Conservation (phyloP, 2,888 invertebrate species). For the Epirrhoe alternata region DNA sequence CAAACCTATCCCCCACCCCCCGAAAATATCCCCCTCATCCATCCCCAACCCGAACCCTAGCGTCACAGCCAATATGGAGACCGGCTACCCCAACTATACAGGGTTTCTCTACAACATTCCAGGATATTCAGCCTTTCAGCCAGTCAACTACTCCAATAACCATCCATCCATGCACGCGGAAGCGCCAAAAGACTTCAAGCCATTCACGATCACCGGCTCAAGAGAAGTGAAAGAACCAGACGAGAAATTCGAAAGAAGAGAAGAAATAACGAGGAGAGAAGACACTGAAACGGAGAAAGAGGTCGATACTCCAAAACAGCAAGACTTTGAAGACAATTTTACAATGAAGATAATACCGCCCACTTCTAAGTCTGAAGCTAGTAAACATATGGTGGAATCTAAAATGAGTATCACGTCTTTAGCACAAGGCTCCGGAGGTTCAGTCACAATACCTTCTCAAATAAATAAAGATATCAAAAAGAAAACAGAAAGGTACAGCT, state of each 20-base stretch:
- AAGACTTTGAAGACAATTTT: constrained; percentile 75
- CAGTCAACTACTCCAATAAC: constrained; percentile 65
- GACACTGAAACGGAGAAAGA: constrained; percentile 43
- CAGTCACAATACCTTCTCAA: constrained; percentile 54
- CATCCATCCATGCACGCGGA: constrained; percentile 54
- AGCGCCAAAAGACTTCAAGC: constrained; percentile 53
- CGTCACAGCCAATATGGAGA: constrained; percentile 67
- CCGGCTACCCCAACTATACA: constrained; percentile 69
- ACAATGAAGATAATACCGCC: constrained; percentile 68
- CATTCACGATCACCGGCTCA: constrained; percentile 41
- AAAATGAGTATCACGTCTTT: constrained; percentile 70
- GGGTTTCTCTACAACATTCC: constrained; percentile 76
- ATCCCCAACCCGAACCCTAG: constrained; percentile 80
- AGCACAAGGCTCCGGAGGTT: constrained; percentile 67
- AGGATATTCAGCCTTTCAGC: constrained; percentile 80
- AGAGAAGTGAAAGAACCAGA: constrained; percentile 22
- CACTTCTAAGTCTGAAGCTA: constrained; percentile 50
- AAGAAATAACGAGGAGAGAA: constrained; percentile 31
- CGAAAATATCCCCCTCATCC: constrained; percentile 80
- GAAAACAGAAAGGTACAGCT: constrained; percentile 74
- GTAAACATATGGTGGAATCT: constrained; percentile 50
- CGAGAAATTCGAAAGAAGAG: constrained; percentile 8
- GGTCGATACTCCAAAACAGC: constrained; percentile 52
- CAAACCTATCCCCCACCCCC: constrained; percentile 70
- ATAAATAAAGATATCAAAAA: constrained; percentile 62